phyloP scores from a whole-genome alignment of 2,888 invertebrate species.

The Andrena minutula region DNA sequence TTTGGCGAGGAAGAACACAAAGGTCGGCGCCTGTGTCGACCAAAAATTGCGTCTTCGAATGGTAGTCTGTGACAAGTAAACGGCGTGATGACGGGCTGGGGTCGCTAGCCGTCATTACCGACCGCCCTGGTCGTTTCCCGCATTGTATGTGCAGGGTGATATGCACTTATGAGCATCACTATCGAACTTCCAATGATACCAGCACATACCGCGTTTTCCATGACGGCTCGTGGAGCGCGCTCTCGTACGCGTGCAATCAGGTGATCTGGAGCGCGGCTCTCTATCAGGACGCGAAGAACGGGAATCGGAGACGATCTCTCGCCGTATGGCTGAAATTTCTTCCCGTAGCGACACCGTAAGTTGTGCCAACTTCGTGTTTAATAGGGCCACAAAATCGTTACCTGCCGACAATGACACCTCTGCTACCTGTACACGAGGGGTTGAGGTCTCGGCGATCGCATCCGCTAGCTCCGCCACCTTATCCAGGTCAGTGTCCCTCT shows the following conservation, averaged over 20 bases:
- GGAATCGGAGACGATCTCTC: neutral
- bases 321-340: neutral
- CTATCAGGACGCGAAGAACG: neutral
- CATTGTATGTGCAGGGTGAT: neutral
- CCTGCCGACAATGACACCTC: neutral
- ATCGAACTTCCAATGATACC: slow-evolving; percentile 5
- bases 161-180: neutral
- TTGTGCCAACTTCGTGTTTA: neutral
- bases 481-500: neutral
- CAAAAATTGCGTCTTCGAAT: neutral
- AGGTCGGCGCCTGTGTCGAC: neutral
- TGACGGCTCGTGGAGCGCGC: neutral
- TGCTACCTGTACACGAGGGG: neutral
- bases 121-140: slow-evolving; percentile 7
- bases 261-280: neutral
- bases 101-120: slow-evolving; percentile 11
- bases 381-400: neutral
- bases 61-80: slow-evolving; percentile 3
- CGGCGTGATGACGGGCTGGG: neutral
- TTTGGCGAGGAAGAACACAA: neutral
- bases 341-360: neutral
- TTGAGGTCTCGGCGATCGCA: neutral
- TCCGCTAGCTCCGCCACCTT: neutral
- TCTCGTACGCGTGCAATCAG: neutral
- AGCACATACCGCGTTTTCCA: neutral